Percentiles rank a stretch among this genome's conserved stretches.
Conservation (phyloP, 2,888 invertebrate species). For the Zhuqinia jingwanae region DNA sequence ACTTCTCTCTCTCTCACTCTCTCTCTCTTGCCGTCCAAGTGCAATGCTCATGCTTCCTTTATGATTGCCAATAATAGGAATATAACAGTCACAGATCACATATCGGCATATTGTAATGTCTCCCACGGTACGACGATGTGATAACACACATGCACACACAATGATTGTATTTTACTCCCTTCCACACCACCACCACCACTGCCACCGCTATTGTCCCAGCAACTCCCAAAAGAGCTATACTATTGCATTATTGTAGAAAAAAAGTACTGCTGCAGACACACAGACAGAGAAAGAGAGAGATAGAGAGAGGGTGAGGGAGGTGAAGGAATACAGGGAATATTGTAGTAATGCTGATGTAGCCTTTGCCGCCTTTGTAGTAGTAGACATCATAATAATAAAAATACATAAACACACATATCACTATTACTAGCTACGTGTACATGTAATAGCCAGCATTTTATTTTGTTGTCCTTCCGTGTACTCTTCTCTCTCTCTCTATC, state of each 20-base stretch:
- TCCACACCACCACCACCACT: conserved; percentile 28
- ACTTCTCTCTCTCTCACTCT: no score
- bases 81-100: conserved; percentile 66
- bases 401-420: neutral
- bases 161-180: conserved; percentile 34
- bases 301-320: neutral
- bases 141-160: conserved; percentile 7
- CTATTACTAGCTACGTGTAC: neutral
- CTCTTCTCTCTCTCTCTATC: conserved; percentile 5
- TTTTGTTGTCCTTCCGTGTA: conserved; percentile 12
- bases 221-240: conserved; percentile 41
- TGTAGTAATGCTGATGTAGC: conserved; percentile 18
- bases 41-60: conserved; percentile 48
- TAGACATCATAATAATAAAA: conserved; percentile 18
- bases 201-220: conserved; percentile 30
- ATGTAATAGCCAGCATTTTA: conserved; percentile 45
- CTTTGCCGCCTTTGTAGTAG: neutral
- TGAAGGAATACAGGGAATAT: neutral
- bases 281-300: neutral
- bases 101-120: conserved; percentile 62
- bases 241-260: no score
- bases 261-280: no score
- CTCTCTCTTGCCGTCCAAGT: neutral
- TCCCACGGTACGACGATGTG: conserved; percentile 45
- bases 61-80: conserved; percentile 59